Evolutionary conservation across 2,888 invertebrate genomes (phyloP), one percentile per base, ranked within the genome.

Genomic region (Acleris holmiana): DNA sequence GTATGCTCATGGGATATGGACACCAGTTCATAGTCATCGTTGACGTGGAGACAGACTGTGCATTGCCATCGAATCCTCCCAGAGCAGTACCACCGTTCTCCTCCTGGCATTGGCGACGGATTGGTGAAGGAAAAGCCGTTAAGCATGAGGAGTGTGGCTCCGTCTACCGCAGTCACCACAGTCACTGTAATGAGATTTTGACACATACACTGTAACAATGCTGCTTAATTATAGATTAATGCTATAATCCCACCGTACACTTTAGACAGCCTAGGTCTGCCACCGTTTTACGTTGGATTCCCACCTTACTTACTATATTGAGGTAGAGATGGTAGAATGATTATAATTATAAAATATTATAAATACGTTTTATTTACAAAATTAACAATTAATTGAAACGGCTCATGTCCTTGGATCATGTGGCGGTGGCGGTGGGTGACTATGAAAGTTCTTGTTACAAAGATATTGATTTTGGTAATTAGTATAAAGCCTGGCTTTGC

Each of bases 81-180:
- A 0, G 91, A 88, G 69, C 92, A 91, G 76, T 88, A 90, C 91
- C 92, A 91, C 0, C 89, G 73, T 59, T 91, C 92, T 1, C 92
- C 92, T 2, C 88, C 86, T 4, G 82, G 74, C 78, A 91, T 85
- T 0, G 91, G 91, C 0, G 88, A 83, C 0, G 91, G 92, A 64
- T 88, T 89, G n/a, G 81, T 79, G 75, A 89, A 92, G 10, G 88
- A 88, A 66, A 84, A 92, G 0, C 88, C 86, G 73, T 90, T 87
- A 19, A 91, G 79, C 86, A 92, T 88, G 29, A 93, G 83, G 1
- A 92, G 78, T 0, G 89, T 86, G 1, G 91, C 91, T 3, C 93
- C 92, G 67, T 90, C 82, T 65, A 91, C 80, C 3, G 91, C 86
- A 13, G 91, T 92, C 61, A 91, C 92, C 69, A 92, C 90, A 68